Base-by-base conservation (phyloP, 1,140 invertebrate genomes). In the Drosophila busckii region DNA sequence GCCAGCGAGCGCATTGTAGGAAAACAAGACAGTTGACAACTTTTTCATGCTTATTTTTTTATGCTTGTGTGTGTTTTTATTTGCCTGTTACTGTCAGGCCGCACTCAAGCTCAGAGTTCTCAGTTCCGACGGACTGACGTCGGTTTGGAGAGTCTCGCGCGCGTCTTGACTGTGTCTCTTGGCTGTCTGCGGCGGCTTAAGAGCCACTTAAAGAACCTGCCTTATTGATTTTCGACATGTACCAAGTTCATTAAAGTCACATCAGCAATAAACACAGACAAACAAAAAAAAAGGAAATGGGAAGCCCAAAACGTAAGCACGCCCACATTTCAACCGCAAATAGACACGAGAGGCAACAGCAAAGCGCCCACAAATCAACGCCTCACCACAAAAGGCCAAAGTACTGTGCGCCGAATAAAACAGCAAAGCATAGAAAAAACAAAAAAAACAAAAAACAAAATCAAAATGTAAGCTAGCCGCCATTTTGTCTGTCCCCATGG, bases 191-290 rank as follows among this genome's bases (percentile, higher is more conserved):
- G 25, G 6, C 13, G 10, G 9, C 46, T 44, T 66, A 35, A 49
- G 48, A 42, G 62, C 38, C 66, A 60, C 66, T 71, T 71, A 22
- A 67, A 67, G 67, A 31, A 45, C 7, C 22, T 48, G 34, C 10
- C 29, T 20, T 68, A 78, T 78, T 78, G 71, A 78, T 78, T 78
- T 82, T 68, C 49, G 35, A 45, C 38, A 56, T 52, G 53, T 59
- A 25, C 46, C 68, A 71, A 80, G 75, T 80, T 80, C 75, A 80
- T 80, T 80, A 80, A 80, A 80, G 75, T 82, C 75, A 75, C 73
- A 80, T 80, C 75, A 80, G 49, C 35, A 44, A 23, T 44, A 45
- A 1, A 42, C n/a, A 4, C 7, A 26, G 10, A 12, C 20, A 29
- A 4, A 28, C 23, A 22, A 48, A 56, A 22, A 58, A 22, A 10